Percentiles rank a stretch among this genome's conserved stretches.
Evolutionary conservation across 2,113 vertebrate species (phyloP).

Genomic region (Ornithorhynchus anatinus): DNA sequence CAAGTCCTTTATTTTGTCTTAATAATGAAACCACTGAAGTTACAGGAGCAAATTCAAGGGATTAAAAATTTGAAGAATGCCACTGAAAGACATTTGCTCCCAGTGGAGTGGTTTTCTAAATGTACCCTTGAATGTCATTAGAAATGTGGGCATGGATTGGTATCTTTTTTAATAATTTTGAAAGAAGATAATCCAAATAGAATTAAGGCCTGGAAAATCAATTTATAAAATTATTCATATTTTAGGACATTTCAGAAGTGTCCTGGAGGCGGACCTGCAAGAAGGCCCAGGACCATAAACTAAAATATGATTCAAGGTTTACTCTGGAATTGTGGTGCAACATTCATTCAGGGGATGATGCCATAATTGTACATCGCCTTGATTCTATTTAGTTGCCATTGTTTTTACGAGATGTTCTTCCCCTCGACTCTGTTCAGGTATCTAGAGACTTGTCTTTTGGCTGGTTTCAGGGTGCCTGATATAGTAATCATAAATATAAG

Average conservation of each 20-base stretch:
- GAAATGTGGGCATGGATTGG: constrained; percentile 1
- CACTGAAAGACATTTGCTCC: neutral
- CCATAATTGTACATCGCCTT: too few relatives aligned
- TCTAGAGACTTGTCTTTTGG: too few relatives aligned
- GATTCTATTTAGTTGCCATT: too few relatives aligned
- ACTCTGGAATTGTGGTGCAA: constrained; percentile 2
- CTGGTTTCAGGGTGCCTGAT: too few relatives aligned
- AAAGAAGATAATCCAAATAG: too few relatives aligned
- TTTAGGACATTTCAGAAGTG: constrained; percentile 6
- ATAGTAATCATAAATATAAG: too few relatives aligned
- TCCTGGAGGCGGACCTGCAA: neutral
- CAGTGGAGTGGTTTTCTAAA: constrained; percentile 14
- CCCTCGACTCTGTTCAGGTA: too few relatives aligned
- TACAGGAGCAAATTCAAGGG: constrained; percentile 4
- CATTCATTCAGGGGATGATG: too few relatives aligned
- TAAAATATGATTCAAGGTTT: constrained; percentile 10
- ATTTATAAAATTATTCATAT: constrained; percentile 8
- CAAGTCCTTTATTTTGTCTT: constrained; percentile 28
- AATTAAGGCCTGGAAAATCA: too few relatives aligned
- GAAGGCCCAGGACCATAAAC: neutral
- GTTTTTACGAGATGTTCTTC: too few relatives aligned
- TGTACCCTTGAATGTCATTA: neutral
- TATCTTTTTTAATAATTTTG: neutral
- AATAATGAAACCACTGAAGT: constrained; percentile 33
- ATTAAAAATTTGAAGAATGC: constrained; percentile 34